Evolutionary conservation across 1,140 invertebrate genomes (phyloP).

Genomic region (Sipha flava): DNA sequence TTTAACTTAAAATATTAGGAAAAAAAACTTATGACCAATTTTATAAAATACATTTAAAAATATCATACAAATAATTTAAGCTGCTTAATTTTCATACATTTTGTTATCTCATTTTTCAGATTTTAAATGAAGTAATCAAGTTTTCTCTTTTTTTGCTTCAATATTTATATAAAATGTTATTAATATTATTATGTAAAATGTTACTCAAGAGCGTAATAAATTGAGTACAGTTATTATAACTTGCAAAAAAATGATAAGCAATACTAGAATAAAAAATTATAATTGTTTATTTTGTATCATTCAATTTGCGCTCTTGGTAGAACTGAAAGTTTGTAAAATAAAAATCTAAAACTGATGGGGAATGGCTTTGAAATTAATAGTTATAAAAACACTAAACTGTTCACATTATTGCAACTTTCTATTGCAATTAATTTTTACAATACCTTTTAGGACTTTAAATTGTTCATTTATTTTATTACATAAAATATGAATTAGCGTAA

Average conservation of each 20-base stretch:
- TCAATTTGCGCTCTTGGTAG: not conserved
- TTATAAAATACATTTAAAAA: not conserved
- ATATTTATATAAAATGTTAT: not conserved
- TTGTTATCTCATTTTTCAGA: not conserved
- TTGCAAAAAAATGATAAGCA: not conserved
- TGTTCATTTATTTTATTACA: not conserved
- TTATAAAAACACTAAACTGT: not conserved
- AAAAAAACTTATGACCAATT: too few species aligned
- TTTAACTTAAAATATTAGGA: too few species aligned
- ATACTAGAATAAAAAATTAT: too few species aligned
- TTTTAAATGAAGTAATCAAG: not conserved
- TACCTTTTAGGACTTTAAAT: not conserved
- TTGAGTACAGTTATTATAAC: too few species aligned
- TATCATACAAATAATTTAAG: not conserved
- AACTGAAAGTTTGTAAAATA: not conserved
- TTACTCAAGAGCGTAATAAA: not conserved
- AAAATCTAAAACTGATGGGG: not conserved
- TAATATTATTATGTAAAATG: not conserved
- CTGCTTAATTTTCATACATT: not conserved
- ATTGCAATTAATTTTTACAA: not conserved
- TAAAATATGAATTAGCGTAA: not conserved
- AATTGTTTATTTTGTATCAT: not conserved
- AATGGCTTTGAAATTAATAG: not conserved
- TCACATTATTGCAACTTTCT: not conserved
- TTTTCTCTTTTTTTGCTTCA: not conserved